phyloP scores from a whole-genome alignment of 2,113 vertebrate species.

The Ranitomeya imitator region DNA sequence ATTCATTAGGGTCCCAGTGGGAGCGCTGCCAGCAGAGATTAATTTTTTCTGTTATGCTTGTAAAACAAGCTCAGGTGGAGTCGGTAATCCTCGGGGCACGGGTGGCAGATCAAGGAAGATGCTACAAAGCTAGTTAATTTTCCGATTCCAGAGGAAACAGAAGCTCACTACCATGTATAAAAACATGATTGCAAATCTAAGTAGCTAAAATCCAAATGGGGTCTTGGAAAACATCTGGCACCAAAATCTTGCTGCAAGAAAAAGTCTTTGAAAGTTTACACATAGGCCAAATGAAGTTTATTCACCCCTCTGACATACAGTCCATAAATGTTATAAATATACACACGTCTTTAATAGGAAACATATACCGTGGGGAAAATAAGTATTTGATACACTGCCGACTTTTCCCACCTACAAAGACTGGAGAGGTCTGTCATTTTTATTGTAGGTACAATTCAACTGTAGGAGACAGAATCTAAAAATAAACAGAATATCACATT shows the following conservation, averaged over 20 bases:
- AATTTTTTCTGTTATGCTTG: slow-evolving; percentile 88
- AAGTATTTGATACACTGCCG: no score
- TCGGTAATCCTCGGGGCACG: slow-evolving; percentile 85
- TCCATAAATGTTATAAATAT: background rate
- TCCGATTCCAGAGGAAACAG: slow-evolving; percentile 85
- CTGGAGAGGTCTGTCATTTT: no score
- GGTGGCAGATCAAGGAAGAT: slow-evolving; percentile 88
- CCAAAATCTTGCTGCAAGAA: slow-evolving; percentile 75
- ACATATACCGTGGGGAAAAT: no score
- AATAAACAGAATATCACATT: no score
- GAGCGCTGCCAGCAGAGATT: slow-evolving; percentile 85
- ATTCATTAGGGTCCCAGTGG: slow-evolving; percentile 87
- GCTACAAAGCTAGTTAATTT: slow-evolving; percentile 90
- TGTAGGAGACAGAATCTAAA: no score
- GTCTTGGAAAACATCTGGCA: slow-evolving; percentile 82
- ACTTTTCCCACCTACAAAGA: no score
- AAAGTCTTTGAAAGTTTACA: slow-evolving; percentile 74
- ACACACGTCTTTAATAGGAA: background rate
- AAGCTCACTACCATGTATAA: slow-evolving; percentile 85
- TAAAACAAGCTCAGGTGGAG: slow-evolving; percentile 89
- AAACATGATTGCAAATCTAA: slow-evolving; percentile 87
- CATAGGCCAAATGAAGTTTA: slow-evolving; percentile 61
- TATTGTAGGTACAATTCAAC: no score
- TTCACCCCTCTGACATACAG: background rate
- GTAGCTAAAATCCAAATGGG: slow-evolving; percentile 84